phyloP scores from a whole-genome alignment of 2,888 invertebrate species.

The Escarpia spicata region DNA sequence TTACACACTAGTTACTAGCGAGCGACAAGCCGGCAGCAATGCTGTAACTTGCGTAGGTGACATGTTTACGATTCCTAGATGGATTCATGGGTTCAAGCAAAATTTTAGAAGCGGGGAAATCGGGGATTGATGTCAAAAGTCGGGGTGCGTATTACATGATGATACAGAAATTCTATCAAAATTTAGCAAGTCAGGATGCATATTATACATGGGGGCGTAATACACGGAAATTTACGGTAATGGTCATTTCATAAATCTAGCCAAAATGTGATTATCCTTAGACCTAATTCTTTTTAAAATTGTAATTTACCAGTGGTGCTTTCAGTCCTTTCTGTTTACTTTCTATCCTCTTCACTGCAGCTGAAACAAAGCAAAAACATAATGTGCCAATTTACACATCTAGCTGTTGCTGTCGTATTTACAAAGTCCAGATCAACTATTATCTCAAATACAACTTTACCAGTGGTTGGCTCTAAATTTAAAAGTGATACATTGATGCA shows the following conservation, averaged over 20 bases:
- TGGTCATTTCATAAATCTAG: neutral
- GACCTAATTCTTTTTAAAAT: neutral
- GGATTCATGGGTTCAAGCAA: too few relatives aligned
- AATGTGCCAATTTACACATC: neutral
- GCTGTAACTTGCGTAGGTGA: too few relatives aligned
- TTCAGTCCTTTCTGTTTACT: constrained; percentile 51
- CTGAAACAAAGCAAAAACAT: constrained; percentile 41
- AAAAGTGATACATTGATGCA: neutral
- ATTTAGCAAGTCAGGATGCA: too few relatives aligned
- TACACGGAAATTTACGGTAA: neutral
- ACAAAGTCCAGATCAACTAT: neutral
- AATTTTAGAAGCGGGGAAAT: too few relatives aligned
- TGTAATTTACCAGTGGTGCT: constrained; percentile 56
- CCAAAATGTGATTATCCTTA: neutral
- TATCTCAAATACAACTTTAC: neutral
- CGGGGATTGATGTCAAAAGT: too few relatives aligned
- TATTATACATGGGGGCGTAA: too few relatives aligned
- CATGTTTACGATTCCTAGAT: too few relatives aligned
- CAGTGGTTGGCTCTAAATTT: neutral
- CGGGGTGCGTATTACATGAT: too few relatives aligned
- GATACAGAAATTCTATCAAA: too few relatives aligned
- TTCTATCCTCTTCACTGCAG: constrained; percentile 49
- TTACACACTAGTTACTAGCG: too few relatives aligned
- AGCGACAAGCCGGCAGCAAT: too few relatives aligned
- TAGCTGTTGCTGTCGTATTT: neutral